phyloP scores from a whole-genome alignment of 2,888 invertebrate species.

The Caenorhabditis parvicauda region DNA sequence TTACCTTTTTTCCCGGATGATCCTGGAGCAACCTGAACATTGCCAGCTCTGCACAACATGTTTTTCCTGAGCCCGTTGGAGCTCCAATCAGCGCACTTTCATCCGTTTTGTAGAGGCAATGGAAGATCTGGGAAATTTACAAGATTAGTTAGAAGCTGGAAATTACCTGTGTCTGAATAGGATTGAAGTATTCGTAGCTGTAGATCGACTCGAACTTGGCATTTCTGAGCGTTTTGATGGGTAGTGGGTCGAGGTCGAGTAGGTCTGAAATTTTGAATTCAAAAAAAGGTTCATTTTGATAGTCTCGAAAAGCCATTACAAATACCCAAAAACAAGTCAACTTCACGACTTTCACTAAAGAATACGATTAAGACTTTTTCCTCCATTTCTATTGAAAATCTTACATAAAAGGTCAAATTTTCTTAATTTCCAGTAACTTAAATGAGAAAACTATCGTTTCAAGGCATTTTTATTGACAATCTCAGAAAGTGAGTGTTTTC shows the following conservation, averaged over 20 bases:
- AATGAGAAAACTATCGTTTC: too few relatives aligned
- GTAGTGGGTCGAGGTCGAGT: slow-evolving; percentile 83
- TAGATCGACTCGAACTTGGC: slow-evolving; percentile 78
- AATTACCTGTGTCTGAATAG: slow-evolving; percentile 70
- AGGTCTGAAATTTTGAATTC: slow-evolving; percentile 73
- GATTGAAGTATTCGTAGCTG: slow-evolving; percentile 91
- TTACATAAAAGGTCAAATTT: too few relatives aligned
- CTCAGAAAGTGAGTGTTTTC: not conserved
- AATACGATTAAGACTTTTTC: too few relatives aligned
- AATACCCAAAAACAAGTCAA: too few relatives aligned
- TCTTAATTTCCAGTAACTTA: too few relatives aligned
- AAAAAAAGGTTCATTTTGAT: too few relatives aligned
- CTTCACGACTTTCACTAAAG: not conserved
- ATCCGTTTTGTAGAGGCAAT: slow-evolving; percentile 90
- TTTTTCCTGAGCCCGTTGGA: slow-evolving; percentile 95
- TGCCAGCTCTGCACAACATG: slow-evolving; percentile 94
- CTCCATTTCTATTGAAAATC: too few relatives aligned
- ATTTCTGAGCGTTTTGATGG: slow-evolving; percentile 79
- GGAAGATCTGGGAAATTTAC: slow-evolving; percentile 80
- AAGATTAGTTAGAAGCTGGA: not conserved
- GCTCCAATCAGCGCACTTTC: slow-evolving; percentile 88
- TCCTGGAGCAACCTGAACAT: slow-evolving; percentile 71
- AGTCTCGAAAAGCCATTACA: too few relatives aligned
- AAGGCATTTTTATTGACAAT: not conserved
- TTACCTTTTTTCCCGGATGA: slow-evolving; percentile 52